Conservation (phyloP, 1,140 invertebrate species). For the Eumaeus atala region DNA sequence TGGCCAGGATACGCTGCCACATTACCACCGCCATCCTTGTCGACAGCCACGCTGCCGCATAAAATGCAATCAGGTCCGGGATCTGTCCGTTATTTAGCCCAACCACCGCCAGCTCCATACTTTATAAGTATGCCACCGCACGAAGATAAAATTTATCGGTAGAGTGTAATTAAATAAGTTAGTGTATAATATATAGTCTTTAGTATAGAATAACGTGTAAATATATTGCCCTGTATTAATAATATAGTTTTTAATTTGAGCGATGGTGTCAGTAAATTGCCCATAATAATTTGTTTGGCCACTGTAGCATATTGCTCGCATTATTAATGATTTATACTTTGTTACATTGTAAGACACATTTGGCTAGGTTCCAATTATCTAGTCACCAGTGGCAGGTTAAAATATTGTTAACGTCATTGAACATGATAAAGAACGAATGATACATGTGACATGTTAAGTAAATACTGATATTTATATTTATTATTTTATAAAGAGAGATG, state of each 20-base stretch:
- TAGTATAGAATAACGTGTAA: conserved; percentile 22
- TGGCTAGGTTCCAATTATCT: conserved; percentile 50
- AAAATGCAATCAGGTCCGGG: conserved; percentile 75
- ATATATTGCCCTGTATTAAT: conserved; percentile 18
- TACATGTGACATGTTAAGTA: too few species aligned
- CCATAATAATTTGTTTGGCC: conserved; percentile 13
- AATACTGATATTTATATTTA: too few species aligned
- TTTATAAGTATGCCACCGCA: conserved; percentile 72
- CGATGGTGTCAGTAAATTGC: conserved; percentile 17
- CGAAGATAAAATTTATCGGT: conserved; percentile 74
- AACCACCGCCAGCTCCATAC: conserved; percentile 66
- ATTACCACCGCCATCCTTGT: conserved; percentile 66
- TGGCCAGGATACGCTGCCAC: conserved; percentile 73
- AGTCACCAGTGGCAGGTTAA: conserved; percentile 49
- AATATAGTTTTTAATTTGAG: conserved; percentile 5
- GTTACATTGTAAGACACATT: conserved; percentile 9
- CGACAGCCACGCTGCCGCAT: conserved; percentile 77
- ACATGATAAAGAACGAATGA: too few species aligned
- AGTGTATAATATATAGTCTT: conserved; percentile 12
- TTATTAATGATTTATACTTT: conserved; percentile 3
- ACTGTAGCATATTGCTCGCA: conserved; percentile 6
- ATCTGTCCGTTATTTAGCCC: conserved; percentile 70
- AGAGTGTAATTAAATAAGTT: conserved; percentile 24
- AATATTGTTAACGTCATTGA: conserved; percentile 3
- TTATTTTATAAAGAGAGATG: too few species aligned